Percentiles rank a stretch among this genome's conserved stretches.
Conservation (phyloP, 2,797 vertebrate species). For the Neosilurus mollespiculum region DNA sequence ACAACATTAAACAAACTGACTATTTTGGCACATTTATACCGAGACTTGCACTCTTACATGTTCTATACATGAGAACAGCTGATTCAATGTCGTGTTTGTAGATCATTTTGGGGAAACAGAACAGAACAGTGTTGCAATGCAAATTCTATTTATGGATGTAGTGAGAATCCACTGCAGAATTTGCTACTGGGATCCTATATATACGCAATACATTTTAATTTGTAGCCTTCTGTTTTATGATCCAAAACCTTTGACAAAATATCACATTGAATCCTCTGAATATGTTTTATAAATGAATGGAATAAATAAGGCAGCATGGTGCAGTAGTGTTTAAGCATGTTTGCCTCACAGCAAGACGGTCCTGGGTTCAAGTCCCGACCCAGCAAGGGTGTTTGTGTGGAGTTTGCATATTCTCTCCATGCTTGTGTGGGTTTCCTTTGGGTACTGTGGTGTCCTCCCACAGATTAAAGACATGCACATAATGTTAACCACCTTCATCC, state of each 20-base stretch:
- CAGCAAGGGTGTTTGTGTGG: no score
- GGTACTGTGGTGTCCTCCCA: no score
- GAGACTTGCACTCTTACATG: neutral
- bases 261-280: neutral
- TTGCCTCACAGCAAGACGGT: neutral
- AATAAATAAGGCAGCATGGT: neutral
- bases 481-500: no score
- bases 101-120: neutral
- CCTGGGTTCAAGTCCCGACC: no score
- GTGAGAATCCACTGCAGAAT: neutral
- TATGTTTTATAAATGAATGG: neutral
- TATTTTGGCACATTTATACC: neutral
- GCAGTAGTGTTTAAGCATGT: no score
- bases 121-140: neutral
- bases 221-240: neutral
- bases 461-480: no score
- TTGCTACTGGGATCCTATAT: neutral
- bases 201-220: neutral
- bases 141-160: neutral
- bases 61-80: neutral
- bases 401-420: no score
- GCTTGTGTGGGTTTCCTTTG: no score
- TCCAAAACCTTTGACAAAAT: neutral
- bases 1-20: neutral
- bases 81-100: neutral